A percentile compares a stretch with the other conserved stretches of the same genome.
Conservation (phyloP, 2,797 vertebrate genomes). For the Steatocranus sp. region DNA sequence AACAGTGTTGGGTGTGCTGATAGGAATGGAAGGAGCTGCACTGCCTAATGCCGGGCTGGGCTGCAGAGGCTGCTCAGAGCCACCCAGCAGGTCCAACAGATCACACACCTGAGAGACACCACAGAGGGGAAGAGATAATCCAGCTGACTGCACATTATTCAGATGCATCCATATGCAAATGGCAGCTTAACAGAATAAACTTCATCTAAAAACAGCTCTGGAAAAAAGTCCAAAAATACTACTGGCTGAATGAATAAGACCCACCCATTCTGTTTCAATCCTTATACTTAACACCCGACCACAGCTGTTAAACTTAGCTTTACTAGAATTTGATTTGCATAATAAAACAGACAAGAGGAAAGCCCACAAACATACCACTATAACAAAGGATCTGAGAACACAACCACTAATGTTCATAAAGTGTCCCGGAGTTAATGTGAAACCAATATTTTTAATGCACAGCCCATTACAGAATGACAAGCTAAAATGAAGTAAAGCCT, state of each 20-base stretch:
- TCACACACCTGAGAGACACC: conserved; percentile 73
- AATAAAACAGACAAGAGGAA: neutral
- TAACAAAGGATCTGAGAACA: neutral
- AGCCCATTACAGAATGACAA: neutral
- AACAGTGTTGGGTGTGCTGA: conserved; percentile 14
- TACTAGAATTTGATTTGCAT: neutral
- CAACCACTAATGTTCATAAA: neutral
- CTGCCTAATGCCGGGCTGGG: conserved; percentile 5
- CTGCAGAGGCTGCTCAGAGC: conserved; percentile 56
- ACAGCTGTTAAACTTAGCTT: neutral
- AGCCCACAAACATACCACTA: neutral
- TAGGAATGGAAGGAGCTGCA: neutral
- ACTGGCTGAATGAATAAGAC: neutral
- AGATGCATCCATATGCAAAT: neutral
- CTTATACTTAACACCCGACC: neutral
- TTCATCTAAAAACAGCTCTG: neutral
- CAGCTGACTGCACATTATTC: neutral
- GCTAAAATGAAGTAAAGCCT: neutral
- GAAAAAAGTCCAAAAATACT: neutral
- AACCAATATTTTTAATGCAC: neutral
- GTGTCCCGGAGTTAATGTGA: neutral
- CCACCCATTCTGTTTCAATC: neutral
- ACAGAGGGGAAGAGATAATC: neutral
- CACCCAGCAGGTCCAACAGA: conserved; percentile 81
- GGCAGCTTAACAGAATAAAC: neutral